These are phyloP conservation scores for Metaphire vulgaris DNA, from an alignment of 1,140 invertebrate species.

Conservation along the genomic window DNA sequence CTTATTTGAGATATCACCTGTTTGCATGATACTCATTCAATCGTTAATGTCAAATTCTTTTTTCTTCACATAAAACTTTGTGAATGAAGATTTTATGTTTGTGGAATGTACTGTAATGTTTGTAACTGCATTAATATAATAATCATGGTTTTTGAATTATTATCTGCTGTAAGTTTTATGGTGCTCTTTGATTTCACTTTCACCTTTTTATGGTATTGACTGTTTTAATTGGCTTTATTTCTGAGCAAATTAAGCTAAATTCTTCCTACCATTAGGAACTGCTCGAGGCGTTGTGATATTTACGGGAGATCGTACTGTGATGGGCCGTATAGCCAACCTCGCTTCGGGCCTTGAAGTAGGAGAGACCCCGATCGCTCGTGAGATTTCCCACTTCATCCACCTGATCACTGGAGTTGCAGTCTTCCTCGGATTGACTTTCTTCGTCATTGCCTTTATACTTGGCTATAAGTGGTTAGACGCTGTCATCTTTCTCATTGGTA, in stretches of 20 bases:
- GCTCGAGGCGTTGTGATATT: constrained; percentile 90
- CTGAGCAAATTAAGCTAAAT: constrained; percentile 4
- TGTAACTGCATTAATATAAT: no score
- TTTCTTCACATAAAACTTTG: no score
- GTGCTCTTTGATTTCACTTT: no score
- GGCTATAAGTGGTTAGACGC: constrained; percentile 97
- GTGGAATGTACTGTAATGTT: no score
- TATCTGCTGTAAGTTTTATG: no score
- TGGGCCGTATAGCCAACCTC: constrained; percentile 95
- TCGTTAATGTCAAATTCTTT: no score
- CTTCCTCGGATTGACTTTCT: constrained; percentile 94
- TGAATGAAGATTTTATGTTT: no score
- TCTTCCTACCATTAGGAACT: constrained; percentile 59
- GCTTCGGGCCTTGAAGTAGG: constrained; percentile 92
- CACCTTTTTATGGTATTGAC: no score
- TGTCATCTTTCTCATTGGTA: constrained; percentile 95
- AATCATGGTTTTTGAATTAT: no score
- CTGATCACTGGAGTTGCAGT: constrained; percentile 95
- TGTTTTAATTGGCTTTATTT: neutral
- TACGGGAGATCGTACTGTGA: constrained; percentile 88
- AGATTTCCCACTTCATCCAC: constrained; percentile 98
- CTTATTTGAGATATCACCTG: no score
- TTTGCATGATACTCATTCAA: no score
- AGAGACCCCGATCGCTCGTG: constrained; percentile 94
- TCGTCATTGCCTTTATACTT: constrained; percentile 91